Evolutionary conservation across 2,888 invertebrate species (phyloP), one percentile per base, ranked within the genome.

Genomic region (Diarsia mendica): DNA sequence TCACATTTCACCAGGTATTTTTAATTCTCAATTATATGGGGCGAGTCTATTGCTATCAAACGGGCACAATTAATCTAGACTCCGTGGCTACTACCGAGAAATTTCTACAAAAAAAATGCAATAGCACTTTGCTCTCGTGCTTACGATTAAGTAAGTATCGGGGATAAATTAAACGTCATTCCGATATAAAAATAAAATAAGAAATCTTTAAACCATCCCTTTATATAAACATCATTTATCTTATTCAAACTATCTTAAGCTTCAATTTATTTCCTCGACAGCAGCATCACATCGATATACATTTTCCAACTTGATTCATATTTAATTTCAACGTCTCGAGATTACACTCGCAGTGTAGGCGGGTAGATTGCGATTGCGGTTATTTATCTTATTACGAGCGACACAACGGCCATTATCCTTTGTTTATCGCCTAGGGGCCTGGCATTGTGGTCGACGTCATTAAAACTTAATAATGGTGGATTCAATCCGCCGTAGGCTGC

Each of bases 401-500:
- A 91, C 92, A 91, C 90, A 94, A 90, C 89, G 89, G 82, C 92
- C 90, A 93, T 95, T 95, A 94, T 94, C 90, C 93, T 92, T 94
- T 94, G 94, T 94, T 94, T 93, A 93, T 93, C 86, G 91, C 93
- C 91, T 80, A 83, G 81, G 82, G 91, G 89, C 85, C 82, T 87
- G 87, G 89, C 90, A 91, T 93, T 92, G 93, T 92, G 92, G 91
- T 85, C 87, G 90, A 90, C 93, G 93, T 95, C 95, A 94, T 95
- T 95, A 95, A 95, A 95, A 94, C 93, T 94, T 94, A 93, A 95
- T 95, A 95, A 95, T 93, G 92, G 91, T 81, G 91, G 92, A 92
- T 94, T 93, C 90, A 92, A 93, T 93, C 90, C 87, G 90, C 91
- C 87, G 89, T 89, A 88, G 90, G 91, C 90, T 85, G 87, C 89